Evolutionary conservation across 2,113 vertebrate species (phyloP).

Genomic region (Sinocyclocheilus rhinocerous): DNA sequence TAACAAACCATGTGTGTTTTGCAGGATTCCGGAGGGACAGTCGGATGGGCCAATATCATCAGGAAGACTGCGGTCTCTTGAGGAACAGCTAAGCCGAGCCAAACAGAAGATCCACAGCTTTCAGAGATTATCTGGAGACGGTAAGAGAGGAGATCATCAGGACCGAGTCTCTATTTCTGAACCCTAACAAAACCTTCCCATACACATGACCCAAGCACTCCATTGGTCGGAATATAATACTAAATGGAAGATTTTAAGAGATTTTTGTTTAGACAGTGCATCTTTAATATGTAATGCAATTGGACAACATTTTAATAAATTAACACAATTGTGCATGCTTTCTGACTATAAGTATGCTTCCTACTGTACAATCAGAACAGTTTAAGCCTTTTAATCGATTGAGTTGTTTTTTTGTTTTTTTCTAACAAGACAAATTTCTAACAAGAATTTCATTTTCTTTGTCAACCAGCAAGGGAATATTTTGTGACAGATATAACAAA

Average conservation of each 20-base stretch:
- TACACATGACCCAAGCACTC: neutral
- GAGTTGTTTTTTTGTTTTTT: neutral
- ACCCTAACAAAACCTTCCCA: neutral
- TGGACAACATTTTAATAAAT: too few species aligned
- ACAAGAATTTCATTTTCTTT: too few species aligned
- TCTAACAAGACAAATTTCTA: too few species aligned
- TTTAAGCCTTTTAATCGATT: too few species aligned
- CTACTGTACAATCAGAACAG: too few species aligned
- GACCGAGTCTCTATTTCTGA: neutral
- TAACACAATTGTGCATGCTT: too few species aligned
- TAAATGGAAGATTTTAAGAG: neutral
- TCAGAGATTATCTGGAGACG: constrained; percentile 88
- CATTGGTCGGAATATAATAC: neutral
- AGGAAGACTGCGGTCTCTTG: constrained; percentile 89
- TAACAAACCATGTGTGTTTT: constrained; percentile 22
- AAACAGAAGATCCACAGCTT: constrained; percentile 97
- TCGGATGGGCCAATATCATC: constrained; percentile 85
- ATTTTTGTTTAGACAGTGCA: neutral
- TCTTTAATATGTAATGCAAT: too few species aligned
- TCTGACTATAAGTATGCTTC: too few species aligned
- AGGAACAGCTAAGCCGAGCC: constrained; percentile 93
- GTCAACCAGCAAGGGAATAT: neutral
- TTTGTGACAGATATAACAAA: neutral
- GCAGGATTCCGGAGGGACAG: constrained; percentile 94
- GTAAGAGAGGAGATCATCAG: constrained; percentile 70